Evolutionary conservation across 2,888 invertebrate genomes (phyloP), one percentile per base, ranked within the genome.

Genomic region (Drosophila mettleri): DNA sequence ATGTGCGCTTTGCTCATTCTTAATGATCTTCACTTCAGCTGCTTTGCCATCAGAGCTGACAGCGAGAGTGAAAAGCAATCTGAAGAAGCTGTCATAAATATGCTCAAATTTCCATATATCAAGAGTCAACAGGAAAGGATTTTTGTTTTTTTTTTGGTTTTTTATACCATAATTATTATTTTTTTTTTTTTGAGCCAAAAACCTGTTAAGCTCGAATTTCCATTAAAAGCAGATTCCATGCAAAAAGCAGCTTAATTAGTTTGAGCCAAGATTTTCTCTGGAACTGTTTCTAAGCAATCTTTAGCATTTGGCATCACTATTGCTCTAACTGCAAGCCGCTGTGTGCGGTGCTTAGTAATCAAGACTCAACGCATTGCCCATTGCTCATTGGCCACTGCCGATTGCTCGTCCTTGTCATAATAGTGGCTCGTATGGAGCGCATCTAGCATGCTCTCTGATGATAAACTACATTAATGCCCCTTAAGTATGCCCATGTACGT

Each of bases 391-490:
- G 62, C 43, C 76, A 62, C 62, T 59, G 67, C 59, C 77, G 68
- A 76, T 72, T 74, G 72, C 43, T 74, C 55, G 58, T 63, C 68
- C 73, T 63, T 67, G 61, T 74, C 74, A 74, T 74, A 74, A 74
- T 53, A 62, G 36, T 71, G 57, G 39, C 36, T 18, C 36, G 46
- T 70, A 52, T 53, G 70, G 64, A 55, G 48, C 36, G 57, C 36
- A 39, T 41, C 66, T 71, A 31, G 45, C 61, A 54, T 67, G 74
- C 60, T 63, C 62, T 46, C 55, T 63, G 75, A 70, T 83, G 89
- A 82, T 89, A 77, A 89, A 86, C 86, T 84, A 86, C 86, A 89
- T 89, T 89, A 89, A 79, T 88, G 87, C 77, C 71, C 78, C 83
- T 75, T 85, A 87, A 84, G 84, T 88, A 88, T 85, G 83, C 73